These are phyloP conservation scores for Aldrovandia affinis DNA, from an alignment of 2,797 vertebrate species.

Conservation along the genomic window DNA sequence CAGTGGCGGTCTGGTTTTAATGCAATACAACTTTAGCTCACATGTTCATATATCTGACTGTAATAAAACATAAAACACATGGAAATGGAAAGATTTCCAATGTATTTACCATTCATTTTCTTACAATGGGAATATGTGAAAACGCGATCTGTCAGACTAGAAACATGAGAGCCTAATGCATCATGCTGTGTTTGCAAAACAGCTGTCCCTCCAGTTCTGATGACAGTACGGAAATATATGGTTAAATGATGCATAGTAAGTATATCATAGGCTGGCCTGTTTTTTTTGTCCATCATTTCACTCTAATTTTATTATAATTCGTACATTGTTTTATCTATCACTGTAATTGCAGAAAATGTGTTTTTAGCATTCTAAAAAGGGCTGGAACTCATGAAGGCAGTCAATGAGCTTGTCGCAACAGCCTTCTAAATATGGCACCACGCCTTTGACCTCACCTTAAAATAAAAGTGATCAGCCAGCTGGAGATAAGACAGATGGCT, in stretches of 20 bases:
- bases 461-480: neutral
- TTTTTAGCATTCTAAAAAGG: neutral
- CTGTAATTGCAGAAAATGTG: neutral
- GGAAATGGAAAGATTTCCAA: neutral
- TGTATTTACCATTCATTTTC: neutral
- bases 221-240: constrained; percentile 2
- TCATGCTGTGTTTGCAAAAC: neutral
- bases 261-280: neutral
- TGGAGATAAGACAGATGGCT: neutral
- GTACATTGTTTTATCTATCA: neutral
- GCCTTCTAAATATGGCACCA: neutral
- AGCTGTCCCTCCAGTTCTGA: neutral
- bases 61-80: neutral
- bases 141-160: neutral
- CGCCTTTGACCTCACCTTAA: neutral
- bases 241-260: neutral
- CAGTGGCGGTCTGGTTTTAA: neutral
- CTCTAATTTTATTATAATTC: neutral
- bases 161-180: neutral
- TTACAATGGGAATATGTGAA: neutral
- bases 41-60: neutral
- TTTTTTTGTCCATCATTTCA: neutral
- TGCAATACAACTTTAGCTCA: neutral
- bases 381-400: neutral
- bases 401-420: neutral